Evolutionary conservation across 2,113 vertebrate genomes (phyloP), one percentile per base, ranked within the genome.

Genomic region (Dasyurus viverrinus): DNA sequence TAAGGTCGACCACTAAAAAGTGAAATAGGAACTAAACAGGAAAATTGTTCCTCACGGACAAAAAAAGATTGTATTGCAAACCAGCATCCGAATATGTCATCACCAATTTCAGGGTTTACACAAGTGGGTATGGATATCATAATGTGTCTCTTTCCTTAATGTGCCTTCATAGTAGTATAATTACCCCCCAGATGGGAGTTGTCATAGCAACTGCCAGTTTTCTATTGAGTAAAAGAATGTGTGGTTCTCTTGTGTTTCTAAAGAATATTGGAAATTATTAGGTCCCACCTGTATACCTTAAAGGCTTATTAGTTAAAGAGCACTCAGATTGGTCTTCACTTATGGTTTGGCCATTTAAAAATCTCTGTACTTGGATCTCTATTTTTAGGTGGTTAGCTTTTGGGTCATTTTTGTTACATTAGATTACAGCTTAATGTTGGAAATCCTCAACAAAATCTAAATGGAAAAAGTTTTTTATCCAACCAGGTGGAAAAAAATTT

Each of bases 81-180:
- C 94, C 94, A 93, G 93, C 89, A 54, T 92, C 54, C 53, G 96
- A 93, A 95, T 91, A 91, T 97, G 93, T 42, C 95, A 60, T 97
- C 94, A 93, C 19, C 89, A 93, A 95, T 92, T 1, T 52, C 50
- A 50, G 92, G 93, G 55, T 93, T 97, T 96, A 54, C 68, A 96
- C 22, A 1, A 60, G 53, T 92, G 54, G 93, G 76, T 46, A 14
- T 54, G 94, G 93, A 94, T 94, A 92, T 93, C 25, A 50, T 10
- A n/a, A 95, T 93, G 89, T 92, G 52, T 48, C 19, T 95, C 54
- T 60, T 94, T 90, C 90, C 90, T n/a, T n/a, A 84, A 54, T 16
- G 52, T 90, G 36, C 90, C 50, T 9, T 22, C 60, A 60, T 14
- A 48, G 22, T 46, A 57, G n/a, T 42, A 92, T 97, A 97, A 92